Base-by-base conservation (phyloP, 2,797 vertebrate genomes). In the Malacoraja senta region DNA sequence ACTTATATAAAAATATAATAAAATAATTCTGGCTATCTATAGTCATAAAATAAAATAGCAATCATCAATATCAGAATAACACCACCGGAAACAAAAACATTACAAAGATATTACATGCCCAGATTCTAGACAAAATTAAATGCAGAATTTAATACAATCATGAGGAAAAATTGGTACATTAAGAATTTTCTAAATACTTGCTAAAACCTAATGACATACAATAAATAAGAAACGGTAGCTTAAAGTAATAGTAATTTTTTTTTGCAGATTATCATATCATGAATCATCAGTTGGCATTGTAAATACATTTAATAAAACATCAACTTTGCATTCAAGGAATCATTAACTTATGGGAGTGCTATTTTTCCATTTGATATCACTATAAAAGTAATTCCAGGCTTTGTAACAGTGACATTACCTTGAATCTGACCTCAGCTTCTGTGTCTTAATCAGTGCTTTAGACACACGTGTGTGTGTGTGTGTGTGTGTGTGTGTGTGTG, bases 11-110 rank as follows among this genome's bases (percentile, higher is more conserved):
- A 86, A 86, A 86, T 86, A 86, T 63, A 63, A 86, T 86, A 86
- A 61, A 88, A n/a, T 68, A 88, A 88, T 88, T n/a, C 53, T 83
- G 80, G 80, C 84, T 68, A 88, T 68, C 84, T 68, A 68, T n/a
- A 88, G 17, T n/a, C 19, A 71, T 71, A 19, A 88, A 88, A 88
- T 88, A 63, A 32, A 84, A 84, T 84, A 84, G 44, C 81, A 84
- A 26, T 58, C 26, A 24, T 84, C 44, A 53, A 26, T 83, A 83
- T 24, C 81, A 84, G 81, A n/a, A 29, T 86, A n/a, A 68, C n/a
- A 88, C 8, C 35, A 32, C 65, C 35, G 29, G 84, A 68, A 88
- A 65, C 7, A 65, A 13, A 84, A 84, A 88, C 7, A 8, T 88
- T 88, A 65, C 83, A 63, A 65, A 88, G 8, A 19, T 65, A 29